Percentiles rank a stretch among this genome's conserved stretches.
These are phyloP conservation scores for Brachypalpus laphriformis DNA, from an alignment of 2,888 invertebrate species.

Conservation along the genomic window DNA sequence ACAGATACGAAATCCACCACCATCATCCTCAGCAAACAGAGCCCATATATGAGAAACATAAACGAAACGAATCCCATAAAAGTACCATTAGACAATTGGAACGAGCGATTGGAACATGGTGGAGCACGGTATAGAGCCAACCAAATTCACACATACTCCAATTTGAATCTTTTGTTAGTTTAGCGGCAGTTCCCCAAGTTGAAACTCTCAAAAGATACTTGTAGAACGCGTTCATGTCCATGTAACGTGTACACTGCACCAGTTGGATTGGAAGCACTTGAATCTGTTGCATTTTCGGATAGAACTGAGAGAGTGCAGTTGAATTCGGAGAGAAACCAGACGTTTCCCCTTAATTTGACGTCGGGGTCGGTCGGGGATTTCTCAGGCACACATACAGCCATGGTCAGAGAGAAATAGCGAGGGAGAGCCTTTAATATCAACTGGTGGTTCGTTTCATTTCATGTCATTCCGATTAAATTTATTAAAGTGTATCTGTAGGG, in stretches of 20 bases:
- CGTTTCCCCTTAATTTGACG: conserved; percentile 26
- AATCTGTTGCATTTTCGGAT: conserved; percentile 67
- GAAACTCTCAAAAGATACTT: conserved; percentile 30
- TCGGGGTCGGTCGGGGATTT: not conserved
- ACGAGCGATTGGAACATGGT: conserved; percentile 56
- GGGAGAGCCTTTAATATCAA: conserved; percentile 40
- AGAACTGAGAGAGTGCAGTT: not conserved
- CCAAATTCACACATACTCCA: conserved; percentile 4
- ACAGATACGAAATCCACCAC: conserved; percentile 58
- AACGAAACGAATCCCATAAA: conserved; percentile 50
- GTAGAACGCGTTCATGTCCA: conserved; percentile 44
- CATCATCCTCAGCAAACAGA: conserved; percentile 1
- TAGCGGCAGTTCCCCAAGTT: conserved; percentile 27
- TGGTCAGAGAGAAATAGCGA: not conserved
- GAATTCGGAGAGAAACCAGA: conserved; percentile 25
- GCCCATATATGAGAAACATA: conserved; percentile 50
- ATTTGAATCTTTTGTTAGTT: conserved; percentile 21
- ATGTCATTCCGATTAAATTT: conserved; percentile 32
- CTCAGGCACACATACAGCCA: not conserved
- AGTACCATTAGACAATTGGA: conserved; percentile 57
- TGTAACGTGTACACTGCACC: conserved; percentile 1
- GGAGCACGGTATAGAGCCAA: too few species aligned
- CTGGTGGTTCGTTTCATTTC: conserved; percentile 71
- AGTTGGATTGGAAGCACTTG: conserved; percentile 46
- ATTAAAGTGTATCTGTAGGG: conserved; percentile 11